Base-by-base conservation (phyloP, 2,113 vertebrate genomes). In the Melozone crissalis region DNA sequence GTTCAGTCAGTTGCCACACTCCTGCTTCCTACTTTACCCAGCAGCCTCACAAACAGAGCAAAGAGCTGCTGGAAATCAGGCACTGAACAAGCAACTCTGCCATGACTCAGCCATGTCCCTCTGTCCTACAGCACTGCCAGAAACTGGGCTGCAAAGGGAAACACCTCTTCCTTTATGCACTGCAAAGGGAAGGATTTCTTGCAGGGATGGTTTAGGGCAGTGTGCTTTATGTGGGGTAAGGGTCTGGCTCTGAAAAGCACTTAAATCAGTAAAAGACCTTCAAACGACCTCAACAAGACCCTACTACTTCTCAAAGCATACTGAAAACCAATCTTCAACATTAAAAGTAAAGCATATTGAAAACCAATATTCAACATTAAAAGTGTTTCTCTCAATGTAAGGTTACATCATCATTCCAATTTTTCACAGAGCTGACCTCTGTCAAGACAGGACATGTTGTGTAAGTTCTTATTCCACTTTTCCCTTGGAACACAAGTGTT, bases 231-330 rank as follows among this genome's bases (percentile, higher is more conserved):
- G 5, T 22, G 27, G 35, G 35, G 13, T 51, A 33, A 18, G 13
- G 35, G 27, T 33, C 21, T 62, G 78, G 30, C 37, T 87, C 77
- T 87, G 41, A 57, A 96, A 92, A 52, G 9, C 31, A 66, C 37
- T 27, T 44, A 33, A 74, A 47, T 26, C 21, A 52, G 33, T 27
- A 30, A 57, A 71, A 67, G 39, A 46, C 30, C 47, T 81, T 72
- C 33, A 68, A 43, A 59, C 0, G 6, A 76, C 22, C 47, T 61
- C 28, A 3, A 14, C 0, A 0, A 85, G 24, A 43, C 11, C 5
- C n/a, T 35, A 17, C 16, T 15, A 63, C 23, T 84, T 46, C 17
- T 77, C 43, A 63, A 77, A 95, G 20, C 11, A 57, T 22, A 71
- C 33, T 79, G 23, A 83, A 85, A 92, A 39, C 2, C 8, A 61